Evolutionary conservation across 2,797 vertebrate species (phyloP).

Genomic region (Gymnodraco acuticeps): DNA sequence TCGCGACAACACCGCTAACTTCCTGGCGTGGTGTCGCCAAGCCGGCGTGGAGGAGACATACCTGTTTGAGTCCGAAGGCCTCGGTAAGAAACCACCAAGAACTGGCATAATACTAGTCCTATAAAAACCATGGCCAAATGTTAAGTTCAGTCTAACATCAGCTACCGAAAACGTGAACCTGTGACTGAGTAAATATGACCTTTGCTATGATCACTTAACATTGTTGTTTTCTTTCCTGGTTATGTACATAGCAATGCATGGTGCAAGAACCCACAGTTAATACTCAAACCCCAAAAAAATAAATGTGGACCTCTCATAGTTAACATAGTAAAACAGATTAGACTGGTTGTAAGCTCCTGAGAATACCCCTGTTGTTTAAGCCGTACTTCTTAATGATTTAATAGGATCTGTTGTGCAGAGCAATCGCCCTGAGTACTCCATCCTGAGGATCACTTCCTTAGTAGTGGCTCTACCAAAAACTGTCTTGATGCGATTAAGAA

Average conservation of each 20-base stretch:
- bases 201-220: background rate
- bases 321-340: constrained; percentile 20
- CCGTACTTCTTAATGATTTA: constrained; percentile 62
- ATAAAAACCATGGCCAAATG: background rate
- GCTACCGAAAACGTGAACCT: background rate
- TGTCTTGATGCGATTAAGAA: constrained; percentile 7
- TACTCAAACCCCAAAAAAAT: too few species aligned
- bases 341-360: constrained; percentile 42
- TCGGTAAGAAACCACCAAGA: constrained; percentile 85
- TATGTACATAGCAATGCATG: background rate
- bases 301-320: background rate
- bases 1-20: constrained; percentile 98
- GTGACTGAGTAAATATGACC: constrained; percentile 8
- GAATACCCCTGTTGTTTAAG: constrained; percentile 50
- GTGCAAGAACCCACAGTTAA: background rate
- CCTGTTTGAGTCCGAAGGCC: constrained; percentile 97
- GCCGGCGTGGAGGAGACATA: constrained; percentile 95
- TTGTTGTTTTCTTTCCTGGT: background rate
- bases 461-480: constrained; percentile 27
- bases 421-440: constrained; percentile 52
- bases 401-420: constrained; percentile 56
- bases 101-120: background rate
- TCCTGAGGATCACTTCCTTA: constrained; percentile 48
- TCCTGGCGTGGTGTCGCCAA: constrained; percentile 94
- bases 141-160: background rate